Base-by-base conservation (phyloP, 2,888 invertebrate genomes). In the Deilephila elpenor region DNA sequence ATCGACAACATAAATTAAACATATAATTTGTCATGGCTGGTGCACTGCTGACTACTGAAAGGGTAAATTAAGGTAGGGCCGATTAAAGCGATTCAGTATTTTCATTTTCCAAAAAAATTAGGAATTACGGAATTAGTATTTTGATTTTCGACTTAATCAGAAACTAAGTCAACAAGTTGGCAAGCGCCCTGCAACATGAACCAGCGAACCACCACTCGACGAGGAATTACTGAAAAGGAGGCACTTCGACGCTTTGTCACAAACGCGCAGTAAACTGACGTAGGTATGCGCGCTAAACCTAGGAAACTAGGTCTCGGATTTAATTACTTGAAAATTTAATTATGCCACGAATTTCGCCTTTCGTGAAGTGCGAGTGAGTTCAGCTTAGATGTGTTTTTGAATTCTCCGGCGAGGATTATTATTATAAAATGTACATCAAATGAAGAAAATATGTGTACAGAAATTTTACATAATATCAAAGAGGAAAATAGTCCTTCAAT, bases 181-280 rank as follows among this genome's bases (percentile, higher is more conserved):
- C 25, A 25, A 29, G 29, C 6, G 17, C 61, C 6, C 29, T 5
- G 17, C 14, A 25, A 8, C 25, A 17, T 17, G 29, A 29, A 17
- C 29, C n/a, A 56, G 56, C 34, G n/a, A 62, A 62, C 37, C n/a
- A 11, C 37, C 6, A 8, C 62, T 62, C 29, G 34, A 37, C 62
- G 34, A n/a, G 62, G 19, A 62, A 62, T 62, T 62, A 62, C 62
- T 62, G 34, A 37, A 62, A 61, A 37, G 62, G 62, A 62, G 34
- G n/a, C 34, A 37, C 34, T 34, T 7, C n/a, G 6, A 34, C 32
- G 61, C 62, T 62, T 62, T 62, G 62, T 62, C 34, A 34, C 37
- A 62, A 62, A 62, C 62, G 62, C 62, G 56, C 8, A 19, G 34
- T n/a, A 37, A 2, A 62, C 34, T 62, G n/a, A 62, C 19, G 34